Conservation (phyloP, 2,797 vertebrate genomes). For the Lutra lutra region DNA sequence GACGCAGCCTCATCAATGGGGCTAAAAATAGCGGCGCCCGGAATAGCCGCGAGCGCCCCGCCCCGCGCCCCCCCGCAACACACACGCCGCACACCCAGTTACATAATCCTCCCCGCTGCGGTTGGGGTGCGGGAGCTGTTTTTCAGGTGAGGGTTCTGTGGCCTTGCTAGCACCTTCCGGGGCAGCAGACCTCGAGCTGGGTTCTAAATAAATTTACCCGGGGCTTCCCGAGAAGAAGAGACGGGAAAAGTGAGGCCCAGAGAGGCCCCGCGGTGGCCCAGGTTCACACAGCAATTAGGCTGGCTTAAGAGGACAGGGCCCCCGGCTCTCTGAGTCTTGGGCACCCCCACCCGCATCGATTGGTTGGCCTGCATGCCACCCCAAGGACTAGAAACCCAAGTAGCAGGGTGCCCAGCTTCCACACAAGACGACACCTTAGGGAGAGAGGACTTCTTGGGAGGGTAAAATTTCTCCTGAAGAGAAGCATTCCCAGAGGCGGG, state of each 20-base stretch:
- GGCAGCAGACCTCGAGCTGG: background rate
- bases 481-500: background rate
- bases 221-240: conserved; percentile 55
- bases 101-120: conserved; percentile 60
- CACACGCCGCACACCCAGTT: background rate
- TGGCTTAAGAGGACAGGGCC: background rate
- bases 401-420: background rate
- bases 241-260: conserved; percentile 72
- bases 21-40: conserved; percentile 79
- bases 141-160: conserved; percentile 22
- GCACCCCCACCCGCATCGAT: background rate
- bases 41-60: conserved; percentile 52
- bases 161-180: background rate
- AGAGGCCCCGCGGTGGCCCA: background rate
- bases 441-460: background rate
- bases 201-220: conserved; percentile 24
- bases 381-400: background rate
- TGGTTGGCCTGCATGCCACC: background rate
- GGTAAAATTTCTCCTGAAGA: background rate
- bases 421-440: background rate
- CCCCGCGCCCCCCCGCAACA: background rate
- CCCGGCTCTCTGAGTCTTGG: background rate
- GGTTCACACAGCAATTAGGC: conserved; percentile 39
- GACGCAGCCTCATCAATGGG: conserved; percentile 79
- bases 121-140: background rate